Evolutionary conservation across 2,888 invertebrate genomes (phyloP).

Genomic region (Aphrophora alni): DNA sequence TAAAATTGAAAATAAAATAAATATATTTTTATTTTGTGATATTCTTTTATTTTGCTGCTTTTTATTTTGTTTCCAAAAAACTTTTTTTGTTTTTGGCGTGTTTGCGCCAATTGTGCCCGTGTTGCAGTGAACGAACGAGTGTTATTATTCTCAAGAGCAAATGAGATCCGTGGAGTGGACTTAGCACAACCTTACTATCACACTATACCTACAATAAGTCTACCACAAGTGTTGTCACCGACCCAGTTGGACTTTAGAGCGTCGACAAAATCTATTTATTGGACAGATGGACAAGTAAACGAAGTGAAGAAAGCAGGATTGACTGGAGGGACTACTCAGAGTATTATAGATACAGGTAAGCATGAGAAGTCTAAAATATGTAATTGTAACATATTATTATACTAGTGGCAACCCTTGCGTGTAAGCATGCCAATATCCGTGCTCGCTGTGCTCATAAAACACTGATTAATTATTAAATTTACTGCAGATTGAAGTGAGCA

Average conservation of each 20-base stretch:
- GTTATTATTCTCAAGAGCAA: slow-evolving; percentile 74
- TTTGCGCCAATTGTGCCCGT: slow-evolving; percentile 40
- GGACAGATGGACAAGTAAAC: slow-evolving; percentile 77
- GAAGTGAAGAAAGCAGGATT: slow-evolving; percentile 75
- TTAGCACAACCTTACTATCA: slow-evolving; percentile 75
- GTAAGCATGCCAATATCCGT: too few relatives aligned
- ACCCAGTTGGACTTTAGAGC: slow-evolving; percentile 74
- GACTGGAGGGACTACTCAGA: slow-evolving; percentile 71
- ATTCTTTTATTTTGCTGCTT: neutral
- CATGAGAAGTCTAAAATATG: too few relatives aligned
- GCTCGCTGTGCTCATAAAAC: too few relatives aligned
- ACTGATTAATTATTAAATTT: too few relatives aligned
- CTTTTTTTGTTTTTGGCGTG: slow-evolving; percentile 31
- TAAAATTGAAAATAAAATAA: too few relatives aligned
- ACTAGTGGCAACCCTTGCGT: neutral
- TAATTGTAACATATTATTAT: slow-evolving; percentile 16
- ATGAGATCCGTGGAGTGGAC: slow-evolving; percentile 85
- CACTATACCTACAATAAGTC: slow-evolving; percentile 81
- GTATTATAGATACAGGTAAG: slow-evolving; percentile 74
- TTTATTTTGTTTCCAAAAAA: slow-evolving; percentile 17
- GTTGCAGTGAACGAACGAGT: slow-evolving; percentile 74
- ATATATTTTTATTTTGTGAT: too few relatives aligned
- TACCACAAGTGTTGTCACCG: slow-evolving; percentile 73
- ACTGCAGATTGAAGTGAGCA: too few relatives aligned
- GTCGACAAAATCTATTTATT: slow-evolving; percentile 71